These are phyloP conservation scores for Augiades crinisus DNA, from an alignment of 2,888 invertebrate species.

Conservation along the genomic window DNA sequence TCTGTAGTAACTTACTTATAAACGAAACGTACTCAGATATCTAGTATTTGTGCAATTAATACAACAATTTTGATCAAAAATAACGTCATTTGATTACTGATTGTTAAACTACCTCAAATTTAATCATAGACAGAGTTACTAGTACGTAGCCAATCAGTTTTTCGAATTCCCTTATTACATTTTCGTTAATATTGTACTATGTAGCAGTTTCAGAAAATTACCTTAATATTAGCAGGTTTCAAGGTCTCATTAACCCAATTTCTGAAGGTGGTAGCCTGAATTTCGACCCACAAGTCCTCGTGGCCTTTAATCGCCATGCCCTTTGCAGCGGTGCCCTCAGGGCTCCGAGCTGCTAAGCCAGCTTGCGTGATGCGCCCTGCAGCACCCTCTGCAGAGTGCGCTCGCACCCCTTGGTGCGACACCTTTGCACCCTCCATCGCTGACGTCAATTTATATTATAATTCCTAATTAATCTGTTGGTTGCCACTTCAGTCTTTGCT, in stretches of 20 bases:
- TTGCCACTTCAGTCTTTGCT: slow-evolving; percentile 47
- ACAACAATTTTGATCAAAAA: no score
- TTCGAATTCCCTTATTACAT: no score
- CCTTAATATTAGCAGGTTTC: slow-evolving; percentile 85
- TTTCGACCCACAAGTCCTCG: slow-evolving; percentile 97
- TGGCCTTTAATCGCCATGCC: slow-evolving; percentile 97
- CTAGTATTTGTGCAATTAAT: no score
- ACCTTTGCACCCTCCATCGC: slow-evolving; percentile 79
- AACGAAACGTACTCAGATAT: no score
- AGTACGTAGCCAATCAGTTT: no score
- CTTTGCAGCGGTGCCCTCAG: slow-evolving; percentile 95
- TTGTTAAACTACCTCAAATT: no score
- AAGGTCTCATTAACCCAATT: slow-evolving; percentile 99
- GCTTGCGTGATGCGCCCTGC: slow-evolving; percentile 86
- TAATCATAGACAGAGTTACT: no score
- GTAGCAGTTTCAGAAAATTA: slow-evolving; percentile 42
- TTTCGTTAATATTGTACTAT: no score
- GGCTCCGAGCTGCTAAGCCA: slow-evolving; percentile 93
- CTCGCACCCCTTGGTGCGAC: slow-evolving; percentile 80
- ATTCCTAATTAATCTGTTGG: slow-evolving; percentile 32
- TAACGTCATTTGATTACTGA: no score
- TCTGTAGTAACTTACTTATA: no score
- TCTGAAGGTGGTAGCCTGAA: slow-evolving; percentile 96
- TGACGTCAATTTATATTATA: slow-evolving; percentile 35
- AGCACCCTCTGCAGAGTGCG: slow-evolving; percentile 81